These are phyloP conservation scores for Danionella dracula DNA, from an alignment of 2,797 vertebrate genomes.

Conservation along the genomic window DNA sequence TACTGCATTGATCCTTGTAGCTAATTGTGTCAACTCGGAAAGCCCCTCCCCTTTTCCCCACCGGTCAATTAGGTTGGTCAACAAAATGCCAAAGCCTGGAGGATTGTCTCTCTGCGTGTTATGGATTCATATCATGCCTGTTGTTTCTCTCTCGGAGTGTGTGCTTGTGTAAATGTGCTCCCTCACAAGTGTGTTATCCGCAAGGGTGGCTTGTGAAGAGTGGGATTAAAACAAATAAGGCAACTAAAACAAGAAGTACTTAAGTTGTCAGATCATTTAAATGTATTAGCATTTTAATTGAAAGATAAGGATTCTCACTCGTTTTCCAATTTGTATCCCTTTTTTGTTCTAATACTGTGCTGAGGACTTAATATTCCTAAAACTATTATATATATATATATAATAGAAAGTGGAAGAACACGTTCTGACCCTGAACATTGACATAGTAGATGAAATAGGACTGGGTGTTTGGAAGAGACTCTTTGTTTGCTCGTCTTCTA, in stretches of 20 bases:
- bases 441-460: too few relatives aligned
- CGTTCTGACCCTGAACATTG: too few relatives aligned
- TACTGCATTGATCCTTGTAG: too few relatives aligned
- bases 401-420: too few relatives aligned
- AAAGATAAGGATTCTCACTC: constrained; percentile 35
- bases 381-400: too few relatives aligned
- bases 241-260: constrained; percentile 39
- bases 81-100: constrained; percentile 22
- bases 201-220: constrained; percentile 34
- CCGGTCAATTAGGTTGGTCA: constrained; percentile 30
- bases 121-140: constrained; percentile 18
- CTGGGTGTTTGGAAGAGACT: too few relatives aligned
- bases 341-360: background rate
- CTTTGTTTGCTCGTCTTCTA: too few relatives aligned
- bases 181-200: constrained; percentile 22
- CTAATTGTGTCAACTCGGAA: background rate
- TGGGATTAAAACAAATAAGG: constrained; percentile 35
- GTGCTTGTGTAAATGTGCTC: background rate
- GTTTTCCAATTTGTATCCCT: background rate
- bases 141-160: background rate
- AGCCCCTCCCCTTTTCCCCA: background rate
- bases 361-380: constrained; percentile 4
- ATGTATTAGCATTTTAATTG: constrained; percentile 48
- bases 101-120: constrained; percentile 14
- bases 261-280: constrained; percentile 37